phyloP scores from a whole-genome alignment of 2,113 vertebrate genomes.

The Platanista minor region DNA sequence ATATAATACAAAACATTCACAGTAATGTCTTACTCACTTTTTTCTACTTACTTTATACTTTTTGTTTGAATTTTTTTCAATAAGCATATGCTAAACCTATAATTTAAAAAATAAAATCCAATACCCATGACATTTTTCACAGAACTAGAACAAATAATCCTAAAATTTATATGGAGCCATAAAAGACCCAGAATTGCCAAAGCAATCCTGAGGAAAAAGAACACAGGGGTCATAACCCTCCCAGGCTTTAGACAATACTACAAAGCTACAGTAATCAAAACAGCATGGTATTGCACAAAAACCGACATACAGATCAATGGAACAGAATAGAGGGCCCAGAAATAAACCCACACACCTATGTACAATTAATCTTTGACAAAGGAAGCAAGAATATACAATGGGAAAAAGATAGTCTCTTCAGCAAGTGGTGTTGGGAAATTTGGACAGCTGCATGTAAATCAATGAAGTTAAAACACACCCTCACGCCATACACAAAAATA shows the following conservation, averaged over 20 bases:
- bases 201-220: too few species aligned
- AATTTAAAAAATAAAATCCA: too few species aligned
- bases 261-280: background rate
- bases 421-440: background rate
- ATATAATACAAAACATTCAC: background rate
- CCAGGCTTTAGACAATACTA: too few species aligned
- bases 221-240: too few species aligned
- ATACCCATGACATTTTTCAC: too few species aligned
- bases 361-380: background rate
- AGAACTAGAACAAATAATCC: too few species aligned
- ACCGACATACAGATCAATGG: background rate
- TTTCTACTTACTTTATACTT: background rate
- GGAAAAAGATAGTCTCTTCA: background rate
- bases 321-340: background rate
- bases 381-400: background rate
- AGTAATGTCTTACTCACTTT: background rate
- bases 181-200: too few species aligned
- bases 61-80: background rate
- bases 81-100: too few species aligned
- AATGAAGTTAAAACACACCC: too few species aligned
- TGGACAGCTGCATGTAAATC: too few species aligned
- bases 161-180: too few species aligned
- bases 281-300: background rate
- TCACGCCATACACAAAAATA: too few species aligned
- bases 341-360: background rate